Conservation (phyloP, 2,113 vertebrate species). For the Xenopus laevis region DNA sequence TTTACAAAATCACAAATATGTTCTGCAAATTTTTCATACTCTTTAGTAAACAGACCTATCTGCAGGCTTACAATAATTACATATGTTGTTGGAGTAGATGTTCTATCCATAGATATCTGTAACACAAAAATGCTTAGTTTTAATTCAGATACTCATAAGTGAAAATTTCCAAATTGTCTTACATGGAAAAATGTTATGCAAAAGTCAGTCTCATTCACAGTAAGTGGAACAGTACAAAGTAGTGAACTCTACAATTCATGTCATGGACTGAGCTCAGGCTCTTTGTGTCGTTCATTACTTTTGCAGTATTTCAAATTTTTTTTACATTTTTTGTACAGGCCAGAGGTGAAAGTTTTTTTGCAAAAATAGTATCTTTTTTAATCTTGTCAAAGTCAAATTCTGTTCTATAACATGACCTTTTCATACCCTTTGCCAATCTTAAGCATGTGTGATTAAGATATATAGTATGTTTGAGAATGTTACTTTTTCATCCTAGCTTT, state of each 20-base stretch:
- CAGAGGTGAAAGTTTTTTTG: constrained; percentile 34
- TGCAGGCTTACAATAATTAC: no score
- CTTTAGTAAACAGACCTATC: no score
- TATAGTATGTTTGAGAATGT: constrained; percentile 22
- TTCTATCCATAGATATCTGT: no score
- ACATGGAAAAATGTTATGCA: no score
- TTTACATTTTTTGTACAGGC: constrained; percentile 5
- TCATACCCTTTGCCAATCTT: constrained; percentile 32
- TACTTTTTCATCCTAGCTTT: constrained; percentile 35
- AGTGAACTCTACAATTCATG: constrained; percentile 19
- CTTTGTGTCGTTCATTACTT: constrained; percentile 39
- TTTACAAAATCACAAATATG: no score
- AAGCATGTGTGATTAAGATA: constrained; percentile 38
- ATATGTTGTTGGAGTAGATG: no score
- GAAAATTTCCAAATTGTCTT: no score
- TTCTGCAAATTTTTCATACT: no score
- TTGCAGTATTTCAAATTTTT: constrained; percentile 32
- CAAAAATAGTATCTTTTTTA: constrained; percentile 38
- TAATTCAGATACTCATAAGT: no score
- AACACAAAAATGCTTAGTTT: no score
- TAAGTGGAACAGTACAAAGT: constrained; percentile 16
- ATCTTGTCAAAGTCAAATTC: constrained; percentile 39
- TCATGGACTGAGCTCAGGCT: constrained; percentile 4
- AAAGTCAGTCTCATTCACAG: constrained; percentile 2
- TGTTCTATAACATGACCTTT: constrained; percentile 42